Percentiles rank a stretch among this genome's conserved stretches.
These are phyloP conservation scores for Temnothorax rugatulus DNA, from an alignment of 2,888 invertebrate species.

Conservation along the genomic window DNA sequence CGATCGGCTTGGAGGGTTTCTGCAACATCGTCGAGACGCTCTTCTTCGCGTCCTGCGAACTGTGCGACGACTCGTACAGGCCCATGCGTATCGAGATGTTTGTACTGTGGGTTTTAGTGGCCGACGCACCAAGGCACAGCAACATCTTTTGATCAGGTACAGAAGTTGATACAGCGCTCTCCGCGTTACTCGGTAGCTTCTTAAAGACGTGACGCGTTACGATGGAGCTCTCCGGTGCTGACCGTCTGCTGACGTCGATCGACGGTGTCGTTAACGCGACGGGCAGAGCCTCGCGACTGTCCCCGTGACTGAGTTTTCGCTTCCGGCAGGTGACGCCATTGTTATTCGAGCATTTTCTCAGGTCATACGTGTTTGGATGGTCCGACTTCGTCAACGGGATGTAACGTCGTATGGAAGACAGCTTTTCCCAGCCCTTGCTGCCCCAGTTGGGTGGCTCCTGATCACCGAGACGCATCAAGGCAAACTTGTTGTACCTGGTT, in stretches of 20 bases:
- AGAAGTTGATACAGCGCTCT: constrained; percentile 46
- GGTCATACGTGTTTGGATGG: constrained; percentile 44
- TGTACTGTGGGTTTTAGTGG: constrained; percentile 78
- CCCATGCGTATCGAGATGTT: constrained; percentile 84
- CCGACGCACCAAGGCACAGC: constrained; percentile 53
- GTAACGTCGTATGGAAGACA: constrained; percentile 7
- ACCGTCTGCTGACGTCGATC: constrained; percentile 41
- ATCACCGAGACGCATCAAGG: constrained; percentile 75
- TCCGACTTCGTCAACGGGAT: not conserved
- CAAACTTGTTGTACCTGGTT: constrained; percentile 80
- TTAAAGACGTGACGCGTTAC: constrained; percentile 71
- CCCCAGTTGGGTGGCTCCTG: constrained; percentile 79
- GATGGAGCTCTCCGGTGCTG: constrained; percentile 66
- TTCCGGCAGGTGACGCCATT: constrained; percentile 16
- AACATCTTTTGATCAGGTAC: constrained; percentile 51
- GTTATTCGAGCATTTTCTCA: constrained; percentile 57
- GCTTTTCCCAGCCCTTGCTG: not conserved
- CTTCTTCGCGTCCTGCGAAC: constrained; percentile 76
- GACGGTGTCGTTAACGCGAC: not conserved
- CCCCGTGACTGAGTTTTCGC: constrained; percentile 36
- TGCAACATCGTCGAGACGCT: constrained; percentile 59
- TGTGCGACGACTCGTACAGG: constrained; percentile 81
- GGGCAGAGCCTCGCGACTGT: not conserved
- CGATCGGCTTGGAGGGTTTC: constrained; percentile 59
- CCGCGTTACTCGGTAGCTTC: constrained; percentile 56